Conservation (phyloP, 2,113 vertebrate genomes). For the Catharus minimus region DNA sequence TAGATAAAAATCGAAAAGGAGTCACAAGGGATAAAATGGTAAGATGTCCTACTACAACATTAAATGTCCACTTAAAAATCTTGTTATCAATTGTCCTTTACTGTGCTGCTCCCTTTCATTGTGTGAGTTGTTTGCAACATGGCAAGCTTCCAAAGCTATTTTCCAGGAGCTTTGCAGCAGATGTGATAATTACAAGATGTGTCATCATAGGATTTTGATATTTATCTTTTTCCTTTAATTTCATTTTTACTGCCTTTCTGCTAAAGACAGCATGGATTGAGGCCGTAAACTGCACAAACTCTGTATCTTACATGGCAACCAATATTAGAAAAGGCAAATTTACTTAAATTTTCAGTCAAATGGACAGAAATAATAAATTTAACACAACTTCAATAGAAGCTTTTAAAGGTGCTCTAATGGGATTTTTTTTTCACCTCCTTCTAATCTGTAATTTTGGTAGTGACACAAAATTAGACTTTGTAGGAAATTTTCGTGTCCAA, state of each 20-base stretch:
- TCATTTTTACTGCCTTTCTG: slow-evolving; percentile 69
- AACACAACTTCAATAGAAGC: slow-evolving; percentile 20
- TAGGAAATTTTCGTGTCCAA: slow-evolving; percentile 28
- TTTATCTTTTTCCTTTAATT: slow-evolving; percentile 67
- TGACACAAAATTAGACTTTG: slow-evolving; percentile 37
- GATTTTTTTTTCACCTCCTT: background rate
- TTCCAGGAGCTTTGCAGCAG: slow-evolving; percentile 57
- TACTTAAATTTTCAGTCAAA: slow-evolving; percentile 70
- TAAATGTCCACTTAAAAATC: slow-evolving; percentile 3
- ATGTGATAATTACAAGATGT: slow-evolving; percentile 68
- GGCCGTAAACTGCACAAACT: slow-evolving; percentile 56
- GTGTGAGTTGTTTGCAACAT: background rate
- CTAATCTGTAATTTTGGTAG: slow-evolving; percentile 39
- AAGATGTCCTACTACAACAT: background rate
- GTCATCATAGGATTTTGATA: slow-evolving; percentile 31
- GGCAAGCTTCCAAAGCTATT: slow-evolving; percentile 61
- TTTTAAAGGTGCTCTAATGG: slow-evolving; percentile 36
- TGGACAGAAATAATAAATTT: slow-evolving; percentile 48
- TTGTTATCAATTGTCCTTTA: slow-evolving; percentile 9
- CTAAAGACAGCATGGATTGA: slow-evolving; percentile 57
- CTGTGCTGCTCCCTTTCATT: background rate
- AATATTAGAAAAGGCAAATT: slow-evolving; percentile 53
- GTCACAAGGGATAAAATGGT: background rate
- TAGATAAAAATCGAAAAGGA: background rate
- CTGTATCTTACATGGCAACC: slow-evolving; percentile 1